Base-by-base conservation (phyloP, 2,113 vertebrate genomes). In the Callaeas wilsoni region DNA sequence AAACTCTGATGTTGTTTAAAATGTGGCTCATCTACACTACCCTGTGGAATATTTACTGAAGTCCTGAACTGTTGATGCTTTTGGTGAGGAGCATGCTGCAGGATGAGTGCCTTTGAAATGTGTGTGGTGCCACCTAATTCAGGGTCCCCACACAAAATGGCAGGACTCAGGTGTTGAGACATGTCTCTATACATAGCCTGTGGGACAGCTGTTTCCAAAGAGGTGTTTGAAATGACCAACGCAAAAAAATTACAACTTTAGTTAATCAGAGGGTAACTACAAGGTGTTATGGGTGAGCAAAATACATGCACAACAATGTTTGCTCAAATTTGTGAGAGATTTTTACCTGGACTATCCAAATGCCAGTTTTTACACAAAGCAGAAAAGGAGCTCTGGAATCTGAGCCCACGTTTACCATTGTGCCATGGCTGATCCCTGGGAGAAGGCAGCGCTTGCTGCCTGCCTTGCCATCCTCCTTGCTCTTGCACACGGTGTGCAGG, bases 1-100 rank as follows among this genome's bases (percentile, higher is more conserved):
- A 76, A 75, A 71, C 76, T 56, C 86, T 78, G 63, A 76, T 46
- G 60, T 79, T 89, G 57, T 62, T 96, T 82, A 84, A 93, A 89
- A 87, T 23, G 29, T 56, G 49, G 52, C 73, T 87, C 78, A 55
- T 90, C 69, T 70, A 19, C 47, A 92, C 62, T 42, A 65, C 37
- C 74, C 80, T 53, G 32, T 30, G 44, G 93, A 79, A 57, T 75
- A 78, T 71, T 84, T 90, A 64, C 74, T 27, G 1, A 56, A 71
- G 52, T 81, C 65, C 64, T 88, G 65, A 42, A 9, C 53, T n/a
- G 42, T 16, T 64, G 76, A 64, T 78, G 37, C 26, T 42, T 39
- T 37, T 3, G 22, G 63, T 18, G 55, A n/a, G 32, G 20, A 67
- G 56, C 30, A 59, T 4, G 33, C 32, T 69, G 33, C 63, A 62